phyloP scores from a whole-genome alignment of 2,113 vertebrate species.

The Eclectus roratus region DNA sequence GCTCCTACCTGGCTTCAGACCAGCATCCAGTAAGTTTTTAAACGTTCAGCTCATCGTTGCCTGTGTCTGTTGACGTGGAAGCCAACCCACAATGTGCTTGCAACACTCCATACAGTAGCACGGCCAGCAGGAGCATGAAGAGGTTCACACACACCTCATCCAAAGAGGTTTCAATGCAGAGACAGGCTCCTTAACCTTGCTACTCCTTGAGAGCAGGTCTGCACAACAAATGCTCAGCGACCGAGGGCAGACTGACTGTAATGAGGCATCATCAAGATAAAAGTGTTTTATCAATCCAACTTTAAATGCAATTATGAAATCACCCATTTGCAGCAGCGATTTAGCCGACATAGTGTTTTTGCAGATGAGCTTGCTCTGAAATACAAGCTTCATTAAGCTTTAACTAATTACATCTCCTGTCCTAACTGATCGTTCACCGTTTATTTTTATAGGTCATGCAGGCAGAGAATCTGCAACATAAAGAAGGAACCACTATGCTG shows the following conservation, averaged over 20 bases:
- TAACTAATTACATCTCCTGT: background rate
- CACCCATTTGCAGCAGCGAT: background rate
- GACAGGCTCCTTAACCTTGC: background rate
- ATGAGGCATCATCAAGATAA: background rate
- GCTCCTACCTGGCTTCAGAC: background rate
- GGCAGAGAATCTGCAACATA: background rate
- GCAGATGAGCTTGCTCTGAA: background rate
- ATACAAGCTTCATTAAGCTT: background rate
- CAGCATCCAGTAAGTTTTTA: accelerated
- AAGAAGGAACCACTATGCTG: background rate
- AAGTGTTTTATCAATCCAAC: background rate
- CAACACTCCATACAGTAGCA: background rate
- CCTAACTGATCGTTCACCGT: background rate
- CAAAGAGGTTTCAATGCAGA: accelerated
- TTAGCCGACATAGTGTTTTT: background rate
- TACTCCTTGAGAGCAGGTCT: background rate
- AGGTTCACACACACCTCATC: background rate
- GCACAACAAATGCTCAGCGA: accelerated
- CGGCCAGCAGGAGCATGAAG: accelerated
- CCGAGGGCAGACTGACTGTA: background rate
- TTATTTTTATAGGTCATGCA: background rate
- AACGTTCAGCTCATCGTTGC: background rate
- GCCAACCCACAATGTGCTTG: accelerated
- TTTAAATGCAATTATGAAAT: background rate
- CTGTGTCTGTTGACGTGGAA: accelerated